Evolutionary conservation across 2,113 vertebrate species (phyloP).

Genomic region (Pantherophis guttatus): DNA sequence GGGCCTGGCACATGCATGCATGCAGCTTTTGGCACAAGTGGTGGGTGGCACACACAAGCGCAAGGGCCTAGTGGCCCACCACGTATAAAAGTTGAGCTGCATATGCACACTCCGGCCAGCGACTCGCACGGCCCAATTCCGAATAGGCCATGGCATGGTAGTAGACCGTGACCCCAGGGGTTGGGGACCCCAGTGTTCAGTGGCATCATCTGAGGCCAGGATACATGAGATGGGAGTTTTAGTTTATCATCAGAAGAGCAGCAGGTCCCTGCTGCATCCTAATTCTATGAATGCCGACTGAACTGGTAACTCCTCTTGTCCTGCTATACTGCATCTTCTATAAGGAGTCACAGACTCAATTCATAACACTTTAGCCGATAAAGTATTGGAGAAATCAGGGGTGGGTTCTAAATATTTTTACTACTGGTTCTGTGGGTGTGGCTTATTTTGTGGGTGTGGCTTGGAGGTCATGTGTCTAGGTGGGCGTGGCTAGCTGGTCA

Average conservation of each 20-base stretch:
- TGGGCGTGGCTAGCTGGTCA: no score
- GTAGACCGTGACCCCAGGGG: not conserved
- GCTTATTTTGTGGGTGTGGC: no score
- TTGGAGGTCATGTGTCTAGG: no score
- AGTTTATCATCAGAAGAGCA: not conserved
- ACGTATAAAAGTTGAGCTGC: not conserved
- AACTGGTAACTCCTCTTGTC: no score
- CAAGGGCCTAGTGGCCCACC: no score
- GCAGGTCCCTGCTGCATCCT: not conserved
- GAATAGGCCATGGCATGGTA: not conserved
- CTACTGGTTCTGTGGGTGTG: no score
- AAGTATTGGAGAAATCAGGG: not conserved
- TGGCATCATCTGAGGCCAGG: not conserved
- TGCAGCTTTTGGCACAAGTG: not conserved
- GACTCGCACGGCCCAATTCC: rapidly evolving
- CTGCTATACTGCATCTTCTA: not conserved
- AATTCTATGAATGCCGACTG: not conserved
- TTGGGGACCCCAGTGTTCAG: not conserved
- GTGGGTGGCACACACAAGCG: rapidly evolving
- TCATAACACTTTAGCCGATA: not conserved
- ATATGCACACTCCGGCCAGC: not conserved
- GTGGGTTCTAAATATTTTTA: no score
- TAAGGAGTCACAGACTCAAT: not conserved
- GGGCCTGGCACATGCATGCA: not conserved
- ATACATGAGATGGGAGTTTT: not conserved